Evolutionary conservation across 2,113 vertebrate species (phyloP), one percentile per base, ranked within the genome.

Genomic region (Spea multiplicata): DNA sequence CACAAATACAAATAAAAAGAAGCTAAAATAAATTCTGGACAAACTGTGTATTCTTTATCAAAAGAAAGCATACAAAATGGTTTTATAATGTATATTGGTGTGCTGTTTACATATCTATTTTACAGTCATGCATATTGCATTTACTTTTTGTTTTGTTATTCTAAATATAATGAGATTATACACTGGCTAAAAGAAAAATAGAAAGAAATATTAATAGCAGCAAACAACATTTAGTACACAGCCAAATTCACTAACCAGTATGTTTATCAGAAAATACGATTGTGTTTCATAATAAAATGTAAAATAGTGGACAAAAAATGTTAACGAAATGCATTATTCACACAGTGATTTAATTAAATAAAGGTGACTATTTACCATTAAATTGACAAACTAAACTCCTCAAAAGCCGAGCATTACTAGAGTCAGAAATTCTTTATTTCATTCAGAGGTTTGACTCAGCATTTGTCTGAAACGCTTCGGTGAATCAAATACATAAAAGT

Each of bases 391-490:
- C 3, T 52, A 78, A 71, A 78, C 67, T 71, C 68, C 50, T 48
- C 50, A 69, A 76, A 50, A 69, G 59, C 65, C n/a, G 9, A 71
- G n/a, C 68, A 50, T 71, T 71, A 64, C 47, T 64, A 57, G 68
- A 70, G 71, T 52, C 61, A 49, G 57, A 50, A 59, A 71, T 71
- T 46, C 61, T 78, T 78, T 62, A 78, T 78, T 78, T 50, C 44
- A 72, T 72, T 72, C 59, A 10, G 44, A 48, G 10, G 30, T 72
- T 65, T 71, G 76, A 64, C 76, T 78, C 76, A 79, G 69, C 76
- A 79, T 61, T 79, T 72, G 76, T 59, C 70, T 73, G 59, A 73
- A 79, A 65, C 72, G 76, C 69, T 79, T 79, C 76, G 66, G 48
- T 53, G 59, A 78, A 47, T 72, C 69, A 66, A 79, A 79, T 30